Evolutionary conservation across 2,113 vertebrate genomes (phyloP), one percentile per base, ranked within the genome.

Genomic region (Uropsilus gracilis): DNA sequence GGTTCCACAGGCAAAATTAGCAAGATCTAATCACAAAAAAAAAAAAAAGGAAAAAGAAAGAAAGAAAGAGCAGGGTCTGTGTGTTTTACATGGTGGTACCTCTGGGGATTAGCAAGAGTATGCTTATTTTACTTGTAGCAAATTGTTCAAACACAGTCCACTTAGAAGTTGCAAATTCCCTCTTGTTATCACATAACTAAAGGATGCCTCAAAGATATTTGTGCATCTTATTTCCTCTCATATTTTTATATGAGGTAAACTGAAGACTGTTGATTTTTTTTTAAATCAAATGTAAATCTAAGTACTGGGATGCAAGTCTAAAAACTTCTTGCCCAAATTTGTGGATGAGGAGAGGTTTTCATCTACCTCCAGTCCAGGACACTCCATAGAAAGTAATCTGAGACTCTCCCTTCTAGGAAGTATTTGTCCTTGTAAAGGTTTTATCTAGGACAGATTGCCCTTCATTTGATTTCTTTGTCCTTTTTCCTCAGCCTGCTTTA

Each of bases 341-440:
- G 64, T 88, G 34, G 71, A 20, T 37, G 26, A 61, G 9, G 71
- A 63, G 30, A 86, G n/a, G 13, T 81, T 66, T 75, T 76, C 24
- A 78, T 34, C 7, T 9, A 39, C 46, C 14, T 28, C 3, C 8
- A 69, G 7, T 46, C 3, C 10, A 78, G 22, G 34, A 26, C 32
- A 90, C 46, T 64, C 26, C 78, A 92, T 22, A 93, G 46, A 34
- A 50, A 97, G 84, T 10, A 94, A 97, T 44, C 37, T 32, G 2
- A 95, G 86, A 72, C 46, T 68, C 53, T 20, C 22, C 73, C 63
- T 75, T 78, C 14, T 73, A 34, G 91, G 73, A 22, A 76, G 39
- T 63, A n/a, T 1, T 46, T 76, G 86, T 92, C 39, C 37, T 85
- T 71, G 44, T 50, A 86, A 73, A 37, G 0, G 2, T 61, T 90